Evolutionary conservation across 2,888 invertebrate species (phyloP).

Genomic region (Melitaea athalia): DNA sequence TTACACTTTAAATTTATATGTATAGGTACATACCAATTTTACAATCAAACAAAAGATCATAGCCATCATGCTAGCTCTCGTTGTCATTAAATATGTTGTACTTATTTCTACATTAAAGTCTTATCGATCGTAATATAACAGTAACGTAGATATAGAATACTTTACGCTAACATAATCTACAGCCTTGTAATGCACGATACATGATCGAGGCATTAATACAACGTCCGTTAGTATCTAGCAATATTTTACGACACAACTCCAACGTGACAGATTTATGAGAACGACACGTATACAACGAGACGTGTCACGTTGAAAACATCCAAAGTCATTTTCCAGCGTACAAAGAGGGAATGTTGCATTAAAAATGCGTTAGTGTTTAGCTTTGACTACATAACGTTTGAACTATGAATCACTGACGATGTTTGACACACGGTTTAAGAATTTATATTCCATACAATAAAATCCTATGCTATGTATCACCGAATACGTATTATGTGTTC

Average conservation of each 20-base stretch:
- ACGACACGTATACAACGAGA: constrained; percentile 3
- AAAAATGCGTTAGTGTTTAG: constrained; percentile 28
- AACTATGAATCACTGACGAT: constrained; percentile 19
- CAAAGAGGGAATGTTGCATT: constrained; percentile 18
- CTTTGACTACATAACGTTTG: constrained; percentile 23
- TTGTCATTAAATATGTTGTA: too few relatives aligned
- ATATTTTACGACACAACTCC: constrained; percentile 20
- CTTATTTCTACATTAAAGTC: too few relatives aligned
- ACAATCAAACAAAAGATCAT: too few relatives aligned
- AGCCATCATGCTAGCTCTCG: too few relatives aligned
- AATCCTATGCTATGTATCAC: background rate
- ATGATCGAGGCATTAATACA: constrained; percentile 10
- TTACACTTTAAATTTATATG: too few relatives aligned
- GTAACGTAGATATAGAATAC: background rate
- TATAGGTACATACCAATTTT: too few relatives aligned
- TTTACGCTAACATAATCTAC: background rate
- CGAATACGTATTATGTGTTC: background rate
- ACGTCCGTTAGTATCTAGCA: constrained; percentile 12
- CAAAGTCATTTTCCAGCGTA: constrained; percentile 17
- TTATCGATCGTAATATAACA: background rate
- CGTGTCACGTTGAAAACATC: constrained; percentile 22
- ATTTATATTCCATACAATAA: constrained; percentile 15
- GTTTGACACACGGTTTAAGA: background rate
- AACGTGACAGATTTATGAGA: constrained; percentile 27
- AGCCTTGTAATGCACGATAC: background rate